Percentiles rank a stretch among this genome's conserved stretches.
Conservation (phyloP, 2,113 vertebrate genomes). For the Scalopus aquaticus region DNA sequence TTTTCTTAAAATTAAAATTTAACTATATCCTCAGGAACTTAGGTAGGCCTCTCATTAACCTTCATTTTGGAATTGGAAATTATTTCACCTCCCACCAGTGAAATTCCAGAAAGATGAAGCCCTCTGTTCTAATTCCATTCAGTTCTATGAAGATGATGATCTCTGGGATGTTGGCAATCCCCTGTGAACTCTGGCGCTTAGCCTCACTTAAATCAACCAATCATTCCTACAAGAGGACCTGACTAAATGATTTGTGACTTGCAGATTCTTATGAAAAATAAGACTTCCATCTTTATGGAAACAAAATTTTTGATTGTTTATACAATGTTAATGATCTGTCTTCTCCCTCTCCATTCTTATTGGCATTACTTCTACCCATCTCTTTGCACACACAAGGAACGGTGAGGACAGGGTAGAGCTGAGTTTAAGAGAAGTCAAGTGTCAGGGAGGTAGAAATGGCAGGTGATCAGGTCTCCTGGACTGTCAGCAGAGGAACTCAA, state of each 20-base stretch:
- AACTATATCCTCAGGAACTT: neutral
- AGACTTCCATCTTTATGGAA: too few species aligned
- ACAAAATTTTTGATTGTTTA: neutral
- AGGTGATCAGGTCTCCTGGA: neutral
- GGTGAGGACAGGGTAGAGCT: neutral
- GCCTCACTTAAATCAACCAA: neutral
- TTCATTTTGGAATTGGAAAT: neutral
- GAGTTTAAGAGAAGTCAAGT: neutral
- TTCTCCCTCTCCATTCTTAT: neutral
- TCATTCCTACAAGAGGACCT: neutral
- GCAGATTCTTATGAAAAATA: neutral
- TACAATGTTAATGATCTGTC: neutral
- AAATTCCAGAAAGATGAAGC: neutral
- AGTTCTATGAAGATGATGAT: neutral
- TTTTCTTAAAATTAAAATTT: neutral
- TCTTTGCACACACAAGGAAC: neutral
- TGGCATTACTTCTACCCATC: too few species aligned
- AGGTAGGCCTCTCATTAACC: neutral
- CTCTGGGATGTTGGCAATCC: neutral
- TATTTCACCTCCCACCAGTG: neutral
- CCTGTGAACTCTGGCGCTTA: neutral
- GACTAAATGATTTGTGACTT: neutral
- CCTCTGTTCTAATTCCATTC: neutral
- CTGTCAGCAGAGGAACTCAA: neutral
- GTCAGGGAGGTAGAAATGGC: neutral